Conservation (phyloP, 2,113 vertebrate genomes). For the Panurus biarmicus region DNA sequence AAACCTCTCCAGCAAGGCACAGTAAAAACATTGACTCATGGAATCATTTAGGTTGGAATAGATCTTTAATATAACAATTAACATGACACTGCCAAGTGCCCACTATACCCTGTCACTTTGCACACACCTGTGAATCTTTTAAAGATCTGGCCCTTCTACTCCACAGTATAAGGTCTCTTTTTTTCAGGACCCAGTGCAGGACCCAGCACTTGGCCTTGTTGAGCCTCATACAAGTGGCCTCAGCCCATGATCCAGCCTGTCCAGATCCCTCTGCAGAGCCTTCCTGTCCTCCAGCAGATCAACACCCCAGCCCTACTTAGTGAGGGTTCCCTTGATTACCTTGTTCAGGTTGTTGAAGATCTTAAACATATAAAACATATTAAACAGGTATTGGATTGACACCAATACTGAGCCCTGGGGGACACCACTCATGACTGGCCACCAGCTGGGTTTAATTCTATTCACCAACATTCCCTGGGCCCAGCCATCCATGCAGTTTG, state of each 20-base stretch:
- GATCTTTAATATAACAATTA: neutral
- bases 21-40: neutral
- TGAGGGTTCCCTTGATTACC: neutral
- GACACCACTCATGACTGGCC: neutral
- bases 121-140: neutral
- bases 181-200: neutral
- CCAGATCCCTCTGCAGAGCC: neutral
- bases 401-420: neutral
- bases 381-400: neutral
- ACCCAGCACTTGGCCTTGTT: neutral
- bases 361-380: neutral
- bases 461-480: neutral
- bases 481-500: neutral
- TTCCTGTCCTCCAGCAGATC: neutral
- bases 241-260: neutral
- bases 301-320: rapidly evolving
- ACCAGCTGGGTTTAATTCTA: neutral
- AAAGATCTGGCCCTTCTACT: neutral
- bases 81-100: neutral
- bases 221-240: neutral
- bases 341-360: neutral
- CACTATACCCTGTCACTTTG: too few relatives aligned
- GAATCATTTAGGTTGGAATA: neutral
- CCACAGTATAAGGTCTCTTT: neutral
- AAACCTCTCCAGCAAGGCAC: neutral